Evolutionary conservation across 2,797 vertebrate species (phyloP), one percentile per base, ranked within the genome.

Genomic region (Danionella dracula): DNA sequence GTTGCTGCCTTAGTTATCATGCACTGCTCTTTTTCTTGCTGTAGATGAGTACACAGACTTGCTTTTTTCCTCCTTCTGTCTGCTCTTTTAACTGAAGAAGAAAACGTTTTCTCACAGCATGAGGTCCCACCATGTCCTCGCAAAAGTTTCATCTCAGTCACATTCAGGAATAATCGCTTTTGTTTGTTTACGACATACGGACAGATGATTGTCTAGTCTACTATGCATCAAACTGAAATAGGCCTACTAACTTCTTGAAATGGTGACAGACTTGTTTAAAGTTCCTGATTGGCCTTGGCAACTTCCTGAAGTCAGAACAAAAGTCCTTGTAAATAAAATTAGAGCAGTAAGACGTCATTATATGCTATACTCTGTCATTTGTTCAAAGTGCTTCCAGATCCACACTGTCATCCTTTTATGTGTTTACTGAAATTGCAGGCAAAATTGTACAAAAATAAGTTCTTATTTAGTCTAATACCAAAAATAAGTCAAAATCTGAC

Each of bases 71-170:
- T 37, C 38, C 16, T 11, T 48, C n/a, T n/a, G n/a, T n/a, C n/a
- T n/a, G 69, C 29, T 56, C 40, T 41, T n/a, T n/a, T n/a, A n/a
- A n/a, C 31, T 19, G 37, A 60, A 70, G 35, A 46, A 11, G 21
- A 27, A 54, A 70, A 49, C 1, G 15, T 67, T 67, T 71, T 63
- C 51, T 41, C 53, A 46, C 68, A 59, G 68, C 58, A 71, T 63
- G 58, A 29, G 32, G 40, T 67, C 50, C 31, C 29, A 38, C 44
- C 41, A 70, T 62, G 21, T 29, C 29, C 45, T 66, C 17, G 20
- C 37, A 56, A 64, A 54, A n/a, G 45, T 64, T 53, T 71, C 51
- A 53, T 57, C 38, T 31, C 58, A 6, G 32, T 71, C 38, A 63
- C 38, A 67, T 63, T 57, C 23, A 23, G 40, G 15, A 17, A 55